Conservation (phyloP, 2,888 invertebrate species). For the Crossocerus cetratus region DNA sequence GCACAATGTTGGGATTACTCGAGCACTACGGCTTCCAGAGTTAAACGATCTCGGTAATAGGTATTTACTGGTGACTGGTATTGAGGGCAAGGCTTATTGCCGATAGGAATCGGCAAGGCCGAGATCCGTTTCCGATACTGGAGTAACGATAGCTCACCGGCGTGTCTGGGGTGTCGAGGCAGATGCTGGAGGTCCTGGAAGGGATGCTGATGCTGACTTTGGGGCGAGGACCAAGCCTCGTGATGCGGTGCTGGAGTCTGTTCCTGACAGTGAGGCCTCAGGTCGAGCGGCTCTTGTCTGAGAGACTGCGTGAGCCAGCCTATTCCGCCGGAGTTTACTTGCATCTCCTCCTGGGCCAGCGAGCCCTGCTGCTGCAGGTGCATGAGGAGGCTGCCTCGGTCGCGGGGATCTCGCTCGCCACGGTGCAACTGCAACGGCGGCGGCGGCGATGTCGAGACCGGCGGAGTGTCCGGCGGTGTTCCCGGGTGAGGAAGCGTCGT, state of each 20-base stretch:
- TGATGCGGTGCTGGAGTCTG: constrained; percentile 76
- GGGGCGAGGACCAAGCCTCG: constrained; percentile 68
- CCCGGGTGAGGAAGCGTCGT: constrained; percentile 81
- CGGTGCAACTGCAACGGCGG: constrained; percentile 76
- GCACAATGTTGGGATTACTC: no score
- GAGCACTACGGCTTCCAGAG: no score
- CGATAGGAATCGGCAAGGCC: background rate
- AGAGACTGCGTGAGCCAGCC: constrained; percentile 87
- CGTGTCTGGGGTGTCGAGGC: constrained; percentile 67
- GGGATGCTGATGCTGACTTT: constrained; percentile 70
- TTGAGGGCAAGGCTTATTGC: no score
- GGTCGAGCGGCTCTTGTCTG: constrained; percentile 87
- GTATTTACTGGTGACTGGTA: no score
- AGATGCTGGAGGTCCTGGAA: constrained; percentile 70
- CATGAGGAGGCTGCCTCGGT: constrained; percentile 63
- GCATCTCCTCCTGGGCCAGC: constrained; percentile 67
- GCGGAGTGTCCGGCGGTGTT: constrained; percentile 92
- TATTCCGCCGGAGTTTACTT: constrained; percentile 79
- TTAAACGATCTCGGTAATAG: no score
- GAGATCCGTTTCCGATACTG: background rate
- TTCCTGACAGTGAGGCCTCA: constrained; percentile 84
- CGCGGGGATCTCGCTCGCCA: constrained; percentile 67
- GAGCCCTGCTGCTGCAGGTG: constrained; percentile 72
- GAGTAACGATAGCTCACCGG: constrained; percentile 46
- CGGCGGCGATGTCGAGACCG: constrained; percentile 82